Evolutionary conservation across 2,797 vertebrate species (phyloP).

Genomic region (Okamejei kenojei): DNA sequence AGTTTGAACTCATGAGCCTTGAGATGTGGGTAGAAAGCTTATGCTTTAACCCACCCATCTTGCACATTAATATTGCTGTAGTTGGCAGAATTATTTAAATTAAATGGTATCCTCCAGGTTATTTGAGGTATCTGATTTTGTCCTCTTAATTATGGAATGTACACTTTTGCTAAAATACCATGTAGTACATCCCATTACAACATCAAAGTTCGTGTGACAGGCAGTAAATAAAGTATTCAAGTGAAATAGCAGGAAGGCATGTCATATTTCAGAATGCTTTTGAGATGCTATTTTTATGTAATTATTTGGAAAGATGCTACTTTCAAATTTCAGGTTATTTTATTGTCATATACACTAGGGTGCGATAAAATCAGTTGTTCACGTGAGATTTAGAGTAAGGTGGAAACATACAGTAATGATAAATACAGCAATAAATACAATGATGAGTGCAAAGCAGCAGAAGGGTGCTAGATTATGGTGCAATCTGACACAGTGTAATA

Average conservation of each 20-base stretch:
- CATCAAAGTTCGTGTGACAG: not conserved
- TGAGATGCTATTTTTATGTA: not conserved
- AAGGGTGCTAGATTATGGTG: no score
- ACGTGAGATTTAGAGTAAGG: no score
- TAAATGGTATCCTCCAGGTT: not conserved
- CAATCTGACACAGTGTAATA: no score
- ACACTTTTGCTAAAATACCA: not conserved
- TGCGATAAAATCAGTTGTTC: no score
- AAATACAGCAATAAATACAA: no score
- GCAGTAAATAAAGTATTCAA: not conserved
- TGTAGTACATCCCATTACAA: not conserved
- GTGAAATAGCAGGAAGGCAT: not conserved
- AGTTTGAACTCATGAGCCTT: not conserved
- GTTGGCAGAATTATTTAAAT: not conserved
- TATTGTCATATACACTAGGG: no score
- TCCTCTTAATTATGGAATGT: not conserved
- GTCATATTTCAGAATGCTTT: not conserved
- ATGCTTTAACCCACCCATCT: no score
- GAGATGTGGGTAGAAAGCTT: not conserved
- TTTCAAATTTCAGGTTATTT: not conserved
- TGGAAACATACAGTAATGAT: no score
- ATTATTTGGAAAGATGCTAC: not conserved
- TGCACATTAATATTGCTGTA: not conserved
- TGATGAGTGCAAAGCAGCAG: no score
- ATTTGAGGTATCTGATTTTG: not conserved